A percentile compares a stretch with the other conserved stretches of the same genome.
phyloP scores from a whole-genome alignment of 2,797 vertebrate species.

The Scarus forsteni region DNA sequence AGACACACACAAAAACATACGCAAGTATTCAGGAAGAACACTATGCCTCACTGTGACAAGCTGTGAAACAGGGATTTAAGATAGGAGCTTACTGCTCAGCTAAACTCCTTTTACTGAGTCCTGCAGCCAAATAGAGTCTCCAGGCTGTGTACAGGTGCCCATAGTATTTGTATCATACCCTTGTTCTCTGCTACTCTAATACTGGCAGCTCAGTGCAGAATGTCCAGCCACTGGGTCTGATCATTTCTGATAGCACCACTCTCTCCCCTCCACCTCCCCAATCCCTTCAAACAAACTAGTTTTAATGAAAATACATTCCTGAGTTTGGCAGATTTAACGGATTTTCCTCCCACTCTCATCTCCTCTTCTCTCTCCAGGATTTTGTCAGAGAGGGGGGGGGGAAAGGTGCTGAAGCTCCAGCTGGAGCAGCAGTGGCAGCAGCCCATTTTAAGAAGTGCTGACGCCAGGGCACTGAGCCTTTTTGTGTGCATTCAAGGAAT shows the following conservation, averaged over 20 bases:
- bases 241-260: conserved; percentile 58
- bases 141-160: conserved; percentile 13
- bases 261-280: conserved; percentile 54
- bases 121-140: conserved; percentile 47
- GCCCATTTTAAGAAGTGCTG: conserved; percentile 82
- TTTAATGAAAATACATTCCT: conserved; percentile 84
- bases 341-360: conserved; percentile 76
- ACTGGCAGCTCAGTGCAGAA: conserved; percentile 38
- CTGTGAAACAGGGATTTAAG: conserved; percentile 50
- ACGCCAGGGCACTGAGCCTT: conserved; percentile 67
- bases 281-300: conserved; percentile 82
- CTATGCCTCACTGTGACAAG: conserved; percentile 21
- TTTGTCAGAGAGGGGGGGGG: conserved; percentile 3
- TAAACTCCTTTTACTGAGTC: conserved; percentile 46
- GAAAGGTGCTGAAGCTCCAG: conserved; percentile 46
- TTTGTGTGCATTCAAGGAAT: conserved; percentile 77
- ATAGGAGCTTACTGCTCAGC: conserved; percentile 35
- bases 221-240: conserved; percentile 50
- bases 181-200: conserved; percentile 41
- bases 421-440: conserved; percentile 54
- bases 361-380: conserved; percentile 51
- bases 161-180: conserved; percentile 42
- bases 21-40: conserved; percentile 23
- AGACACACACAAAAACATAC: not conserved
- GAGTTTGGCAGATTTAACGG: conserved; percentile 78